Base-by-base conservation (phyloP, 2,888 invertebrate genomes). In the Micoletzkya japonica region DNA sequence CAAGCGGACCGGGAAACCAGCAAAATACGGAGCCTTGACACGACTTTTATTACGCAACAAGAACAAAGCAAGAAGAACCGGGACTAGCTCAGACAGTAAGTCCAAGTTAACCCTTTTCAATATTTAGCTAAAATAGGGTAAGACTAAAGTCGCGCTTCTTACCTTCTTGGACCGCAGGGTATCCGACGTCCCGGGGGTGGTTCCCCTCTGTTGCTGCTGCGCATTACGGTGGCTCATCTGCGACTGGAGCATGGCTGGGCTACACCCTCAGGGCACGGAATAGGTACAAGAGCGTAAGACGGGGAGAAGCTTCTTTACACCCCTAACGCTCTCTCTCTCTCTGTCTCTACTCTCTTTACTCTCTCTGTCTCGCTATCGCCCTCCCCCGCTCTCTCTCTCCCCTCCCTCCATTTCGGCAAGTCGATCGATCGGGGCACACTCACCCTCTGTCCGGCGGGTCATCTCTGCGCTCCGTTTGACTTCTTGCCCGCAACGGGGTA, bases 81-180 rank as follows among this genome's bases (percentile, higher is more conserved):
- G n/a, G n/a, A n/a, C n/a, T n/a, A n/a, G n/a, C n/a, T n/a, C n/a
- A n/a, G n/a, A n/a, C n/a, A n/a, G n/a, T n/a, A n/a, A n/a, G n/a
- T n/a, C n/a, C n/a, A n/a, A n/a, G n/a, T n/a, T n/a, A n/a, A n/a
- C n/a, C n/a, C n/a, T n/a, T n/a, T n/a, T n/a, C n/a, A n/a, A n/a
- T n/a, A n/a, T n/a, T n/a, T n/a, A n/a, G n/a, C n/a, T n/a, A n/a
- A n/a, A n/a, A n/a, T n/a, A n/a, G n/a, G n/a, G n/a, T n/a, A n/a
- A n/a, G n/a, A n/a, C n/a, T n/a, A n/a, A n/a, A n/a, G n/a, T n/a
- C n/a, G n/a, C n/a, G n/a, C n/a, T n/a, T n/a, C n/a, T n/a, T n/a
- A 68, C 68, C 68, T 68, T 68, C 58, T 68, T 68, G 52, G 68
- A 68, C 37, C 54, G 30, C 32, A 68, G 44, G 57, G 68, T 68